These are phyloP conservation scores for Apis dorsata DNA, from an alignment of 1,140 invertebrate genomes.

Conservation along the genomic window DNA sequence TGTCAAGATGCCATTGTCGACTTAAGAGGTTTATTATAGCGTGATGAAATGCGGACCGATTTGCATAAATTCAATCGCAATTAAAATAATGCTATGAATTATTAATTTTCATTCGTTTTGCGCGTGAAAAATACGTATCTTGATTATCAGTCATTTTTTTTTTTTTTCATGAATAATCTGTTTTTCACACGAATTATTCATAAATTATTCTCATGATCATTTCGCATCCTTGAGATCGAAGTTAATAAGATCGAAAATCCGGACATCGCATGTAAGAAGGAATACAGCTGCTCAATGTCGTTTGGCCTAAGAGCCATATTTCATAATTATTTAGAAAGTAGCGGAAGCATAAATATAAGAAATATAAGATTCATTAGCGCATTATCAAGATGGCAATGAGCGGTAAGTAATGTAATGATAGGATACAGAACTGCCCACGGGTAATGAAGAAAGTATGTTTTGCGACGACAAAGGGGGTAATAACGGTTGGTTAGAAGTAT, in stretches of 20 bases:
- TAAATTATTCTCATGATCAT: not conserved
- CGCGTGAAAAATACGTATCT: not conserved
- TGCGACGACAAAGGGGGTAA: constrained; percentile 67
- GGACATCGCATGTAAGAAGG: too few relatives aligned
- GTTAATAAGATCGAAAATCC: not conserved
- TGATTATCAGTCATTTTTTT: not conserved
- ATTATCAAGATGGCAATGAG: constrained; percentile 29
- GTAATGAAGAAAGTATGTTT: constrained; percentile 46
- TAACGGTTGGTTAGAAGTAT: constrained; percentile 64
- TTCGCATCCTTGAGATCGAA: not conserved
- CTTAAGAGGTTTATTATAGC: not conserved
- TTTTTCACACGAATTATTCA: not conserved
- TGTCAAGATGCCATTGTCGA: constrained; percentile 20
- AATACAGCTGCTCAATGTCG: not conserved
- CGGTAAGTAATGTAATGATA: constrained; percentile 47
- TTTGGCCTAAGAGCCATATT: not conserved
- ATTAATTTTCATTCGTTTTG: not conserved
- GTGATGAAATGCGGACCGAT: not conserved
- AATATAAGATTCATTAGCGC: constrained; percentile 29
- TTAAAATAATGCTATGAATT: not conserved
- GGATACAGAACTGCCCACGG: not conserved
- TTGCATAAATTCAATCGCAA: constrained; percentile 18
- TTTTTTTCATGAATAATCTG: not conserved
- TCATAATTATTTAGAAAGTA: too few relatives aligned
- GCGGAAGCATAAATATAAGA: not conserved